Evolutionary conservation across 2,113 vertebrate species (phyloP).

Genomic region (Dasyornis broadbenti): DNA sequence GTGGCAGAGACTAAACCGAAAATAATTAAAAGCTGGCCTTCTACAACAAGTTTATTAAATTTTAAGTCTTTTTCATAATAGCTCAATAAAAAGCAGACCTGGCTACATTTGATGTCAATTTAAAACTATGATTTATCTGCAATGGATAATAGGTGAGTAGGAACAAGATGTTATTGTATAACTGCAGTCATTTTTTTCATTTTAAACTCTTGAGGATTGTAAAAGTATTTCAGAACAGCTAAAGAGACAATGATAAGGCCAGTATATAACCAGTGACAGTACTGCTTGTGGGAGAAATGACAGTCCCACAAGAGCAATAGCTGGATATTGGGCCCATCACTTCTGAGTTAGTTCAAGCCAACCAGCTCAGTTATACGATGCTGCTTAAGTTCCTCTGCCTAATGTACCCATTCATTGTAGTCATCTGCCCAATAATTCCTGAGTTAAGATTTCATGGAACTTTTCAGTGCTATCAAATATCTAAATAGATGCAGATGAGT

Average conservation of each 20-base stretch:
- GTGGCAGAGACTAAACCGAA: neutral
- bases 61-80: slow-evolving; percentile 30
- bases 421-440: neutral
- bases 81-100: slow-evolving; percentile 5
- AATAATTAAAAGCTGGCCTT: slow-evolving; percentile 42
- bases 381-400: neutral
- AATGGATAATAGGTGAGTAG: neutral
- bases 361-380: neutral
- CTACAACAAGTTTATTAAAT: slow-evolving; percentile 40
- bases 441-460: neutral
- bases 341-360: neutral
- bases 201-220: slow-evolving; percentile 20
- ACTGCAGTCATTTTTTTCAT: slow-evolving; percentile 8
- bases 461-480: neutral
- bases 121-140: slow-evolving; percentile 48
- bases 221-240: neutral
- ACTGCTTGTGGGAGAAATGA: neutral
- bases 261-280: neutral
- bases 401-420: neutral
- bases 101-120: slow-evolving; percentile 6
- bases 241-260: neutral
- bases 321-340: neutral
- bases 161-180: slow-evolving; percentile 22
- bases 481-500: neutral
- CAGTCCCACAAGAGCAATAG: neutral